Conservation (phyloP, 2,888 invertebrate genomes). For the Eledona agricola region DNA sequence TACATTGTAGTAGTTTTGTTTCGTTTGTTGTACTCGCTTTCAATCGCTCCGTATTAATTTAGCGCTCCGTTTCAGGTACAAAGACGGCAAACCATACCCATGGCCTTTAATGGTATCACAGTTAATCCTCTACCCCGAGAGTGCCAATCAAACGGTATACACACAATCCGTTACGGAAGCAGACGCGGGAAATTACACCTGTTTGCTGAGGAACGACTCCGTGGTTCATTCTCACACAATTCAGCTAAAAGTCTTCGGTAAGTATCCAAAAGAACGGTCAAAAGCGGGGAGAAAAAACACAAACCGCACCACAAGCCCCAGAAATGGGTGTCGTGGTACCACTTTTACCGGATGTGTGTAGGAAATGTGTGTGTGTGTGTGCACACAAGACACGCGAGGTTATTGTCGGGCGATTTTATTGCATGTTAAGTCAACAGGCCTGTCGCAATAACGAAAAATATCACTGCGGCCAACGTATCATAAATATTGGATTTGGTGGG, state of each 20-base stretch:
- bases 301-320: too few species aligned
- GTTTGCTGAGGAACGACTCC: slow-evolving; percentile 76
- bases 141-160: slow-evolving; percentile 82
- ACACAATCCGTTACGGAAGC: slow-evolving; percentile 70
- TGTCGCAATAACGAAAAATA: slow-evolving; percentile 17
- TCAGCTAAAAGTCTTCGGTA: slow-evolving; percentile 73
- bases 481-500: slow-evolving; percentile 25
- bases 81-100: slow-evolving; percentile 78
- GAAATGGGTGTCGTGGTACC: slow-evolving; percentile 21
- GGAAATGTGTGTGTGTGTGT: slow-evolving; percentile 34
- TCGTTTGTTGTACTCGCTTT: too few species aligned
- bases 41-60: slow-evolving; percentile 17
- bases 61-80: slow-evolving; percentile 68
- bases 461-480: slow-evolving; percentile 14
- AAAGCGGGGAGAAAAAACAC: slow-evolving; percentile 20
- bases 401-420: slow-evolving; percentile 24
- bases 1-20: too few species aligned
- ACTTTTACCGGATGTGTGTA: slow-evolving; percentile 46
- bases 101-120: slow-evolving; percentile 78
- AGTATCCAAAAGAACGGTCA: too few species aligned
- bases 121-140: slow-evolving; percentile 79
- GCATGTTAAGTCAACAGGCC: slow-evolving; percentile 18
- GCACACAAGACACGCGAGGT: slow-evolving; percentile 25
- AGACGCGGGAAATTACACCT: slow-evolving; percentile 80
- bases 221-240: slow-evolving; percentile 72